Conservation (phyloP, 2,797 vertebrate species). For the Liasis olivaceus region DNA sequence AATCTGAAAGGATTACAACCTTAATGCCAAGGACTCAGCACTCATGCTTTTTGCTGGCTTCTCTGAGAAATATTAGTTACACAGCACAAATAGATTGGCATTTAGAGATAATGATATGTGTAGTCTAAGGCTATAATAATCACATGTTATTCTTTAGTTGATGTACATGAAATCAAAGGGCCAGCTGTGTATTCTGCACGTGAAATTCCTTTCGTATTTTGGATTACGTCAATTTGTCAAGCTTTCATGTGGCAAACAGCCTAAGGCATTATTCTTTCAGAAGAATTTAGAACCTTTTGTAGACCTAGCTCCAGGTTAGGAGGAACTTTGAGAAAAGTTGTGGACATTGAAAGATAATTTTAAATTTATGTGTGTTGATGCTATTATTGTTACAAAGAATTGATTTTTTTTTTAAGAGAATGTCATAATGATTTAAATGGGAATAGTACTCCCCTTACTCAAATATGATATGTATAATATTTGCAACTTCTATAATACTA, state of each 20-base stretch:
- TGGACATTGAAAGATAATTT: not conserved
- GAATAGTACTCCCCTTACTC: not conserved
- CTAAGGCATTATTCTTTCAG: not conserved
- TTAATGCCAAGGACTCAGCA: not conserved
- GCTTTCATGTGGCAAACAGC: not conserved
- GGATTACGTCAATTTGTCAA: not conserved
- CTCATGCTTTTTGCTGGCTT: constrained; percentile 5
- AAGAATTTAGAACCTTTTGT: not conserved
- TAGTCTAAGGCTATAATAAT: constrained; percentile 7
- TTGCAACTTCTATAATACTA: not conserved
- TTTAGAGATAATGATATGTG: not conserved
- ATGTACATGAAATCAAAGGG: not conserved
- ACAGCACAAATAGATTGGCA: not conserved
- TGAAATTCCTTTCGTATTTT: not conserved
- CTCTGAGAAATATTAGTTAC: not conserved
- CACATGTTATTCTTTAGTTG: constrained; percentile 6
- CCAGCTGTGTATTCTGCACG: not conserved
- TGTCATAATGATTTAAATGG: not conserved
- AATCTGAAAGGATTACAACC: not conserved
- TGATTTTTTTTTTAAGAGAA: not conserved
- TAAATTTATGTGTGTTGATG: not conserved
- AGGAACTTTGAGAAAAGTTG: not conserved
- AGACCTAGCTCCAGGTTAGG: not conserved
- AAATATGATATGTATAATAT: not conserved
- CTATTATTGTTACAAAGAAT: not conserved